These are phyloP conservation scores for Lasioglossum leucozonium DNA, from an alignment of 2,888 invertebrate species.

Conservation along the genomic window DNA sequence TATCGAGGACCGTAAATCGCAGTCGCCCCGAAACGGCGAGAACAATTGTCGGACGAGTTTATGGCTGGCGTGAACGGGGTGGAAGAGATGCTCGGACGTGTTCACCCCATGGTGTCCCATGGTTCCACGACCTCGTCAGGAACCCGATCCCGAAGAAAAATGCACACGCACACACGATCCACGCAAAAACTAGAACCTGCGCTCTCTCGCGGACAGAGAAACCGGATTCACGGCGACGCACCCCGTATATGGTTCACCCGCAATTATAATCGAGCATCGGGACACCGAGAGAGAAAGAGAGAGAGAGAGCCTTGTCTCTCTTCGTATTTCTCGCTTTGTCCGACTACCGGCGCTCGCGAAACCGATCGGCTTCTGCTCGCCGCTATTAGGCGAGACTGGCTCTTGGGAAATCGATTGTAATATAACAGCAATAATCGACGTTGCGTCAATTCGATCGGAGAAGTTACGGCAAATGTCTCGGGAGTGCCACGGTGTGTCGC, in stretches of 20 bases:
- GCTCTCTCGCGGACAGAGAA: slow-evolving; percentile 42
- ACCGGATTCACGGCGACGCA: slow-evolving; percentile 64
- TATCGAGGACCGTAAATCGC: slow-evolving; percentile 36
- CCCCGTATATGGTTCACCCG: slow-evolving; percentile 53
- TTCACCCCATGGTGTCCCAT: background rate
- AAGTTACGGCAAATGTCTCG: background rate
- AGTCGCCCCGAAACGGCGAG: slow-evolving; percentile 34
- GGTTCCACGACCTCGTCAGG: slow-evolving; percentile 41
- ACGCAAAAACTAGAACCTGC: slow-evolving; percentile 67
- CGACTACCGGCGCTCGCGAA: background rate
- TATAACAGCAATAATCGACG: background rate
- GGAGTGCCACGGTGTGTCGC: background rate
- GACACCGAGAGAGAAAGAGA: background rate
- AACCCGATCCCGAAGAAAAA: slow-evolving; percentile 59
- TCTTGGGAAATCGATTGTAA: background rate
- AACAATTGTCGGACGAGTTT: slow-evolving; percentile 24
- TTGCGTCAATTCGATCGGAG: background rate
- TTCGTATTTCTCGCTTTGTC: background rate
- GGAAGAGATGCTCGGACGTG: background rate
- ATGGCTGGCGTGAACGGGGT: slow-evolving; percentile 25
- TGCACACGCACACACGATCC: slow-evolving; percentile 37
- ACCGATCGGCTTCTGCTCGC: background rate
- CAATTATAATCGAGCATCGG: slow-evolving; percentile 53
- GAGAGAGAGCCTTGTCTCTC: background rate
- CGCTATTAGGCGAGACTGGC: background rate